Evolutionary conservation across 2,113 vertebrate species (phyloP).

Genomic region (Mola mola): DNA sequence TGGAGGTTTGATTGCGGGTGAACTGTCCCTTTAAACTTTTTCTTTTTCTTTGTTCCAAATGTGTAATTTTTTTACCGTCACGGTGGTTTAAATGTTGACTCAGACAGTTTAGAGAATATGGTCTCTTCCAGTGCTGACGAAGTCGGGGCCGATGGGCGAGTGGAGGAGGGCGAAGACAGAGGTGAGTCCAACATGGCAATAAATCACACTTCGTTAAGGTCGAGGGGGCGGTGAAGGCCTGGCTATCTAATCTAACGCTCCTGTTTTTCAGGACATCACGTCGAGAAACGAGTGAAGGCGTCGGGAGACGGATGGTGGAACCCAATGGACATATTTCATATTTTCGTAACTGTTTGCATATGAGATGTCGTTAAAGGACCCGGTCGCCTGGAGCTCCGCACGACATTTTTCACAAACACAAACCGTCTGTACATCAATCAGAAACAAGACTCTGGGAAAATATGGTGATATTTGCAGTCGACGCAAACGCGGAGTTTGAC

Average conservation of each 20-base stretch:
- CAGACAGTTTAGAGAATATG: too few relatives aligned
- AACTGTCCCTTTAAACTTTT: too few relatives aligned
- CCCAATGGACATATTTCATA: not conserved
- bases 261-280: conserved; percentile 76
- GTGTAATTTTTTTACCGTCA: too few relatives aligned
- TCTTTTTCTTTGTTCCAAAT: too few relatives aligned
- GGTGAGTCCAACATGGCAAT: conserved; percentile 49
- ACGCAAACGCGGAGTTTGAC: too few relatives aligned
- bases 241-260: not conserved
- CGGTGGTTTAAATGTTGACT: too few relatives aligned
- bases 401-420: conserved; percentile 6
- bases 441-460: too few relatives aligned
- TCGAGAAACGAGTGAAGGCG: conserved; percentile 77
- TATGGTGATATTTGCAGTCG: too few relatives aligned
- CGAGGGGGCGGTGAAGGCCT: too few relatives aligned
- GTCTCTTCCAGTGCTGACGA: conserved; percentile 63
- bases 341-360: conserved; percentile 32
- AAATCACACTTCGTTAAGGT: too few relatives aligned
- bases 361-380: conserved; percentile 25
- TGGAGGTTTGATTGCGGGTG: too few relatives aligned
- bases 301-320: not conserved
- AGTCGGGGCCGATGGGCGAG: conserved; percentile 59
- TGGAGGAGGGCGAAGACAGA: conserved; percentile 78
- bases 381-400: conserved; percentile 24
- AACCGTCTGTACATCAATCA: too few relatives aligned